phyloP scores from a whole-genome alignment of 2,797 vertebrate species.

The Poeciliopsis infans region DNA sequence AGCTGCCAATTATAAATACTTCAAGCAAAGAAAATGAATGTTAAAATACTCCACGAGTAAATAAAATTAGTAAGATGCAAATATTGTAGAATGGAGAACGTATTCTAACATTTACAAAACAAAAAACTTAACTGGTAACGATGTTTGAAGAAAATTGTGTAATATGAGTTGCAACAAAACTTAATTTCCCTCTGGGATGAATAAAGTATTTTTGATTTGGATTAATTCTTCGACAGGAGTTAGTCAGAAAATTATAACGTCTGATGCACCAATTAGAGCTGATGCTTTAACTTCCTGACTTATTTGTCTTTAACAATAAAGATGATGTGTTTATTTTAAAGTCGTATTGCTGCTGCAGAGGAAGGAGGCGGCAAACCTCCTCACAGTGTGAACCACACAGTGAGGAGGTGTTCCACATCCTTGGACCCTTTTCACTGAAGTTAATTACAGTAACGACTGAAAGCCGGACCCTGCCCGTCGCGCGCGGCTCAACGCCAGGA shows the following conservation, averaged over 20 bases:
- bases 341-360: constrained; percentile 9
- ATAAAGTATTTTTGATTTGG: background rate
- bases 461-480: constrained; percentile 43
- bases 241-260: background rate
- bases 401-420: constrained; percentile 39
- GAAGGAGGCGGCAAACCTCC: background rate
- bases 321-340: background rate
- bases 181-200: background rate
- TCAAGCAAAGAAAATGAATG: background rate
- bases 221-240: background rate
- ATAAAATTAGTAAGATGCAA: background rate
- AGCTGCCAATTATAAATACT: background rate
- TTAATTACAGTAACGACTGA: constrained; percentile 73
- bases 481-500: background rate
- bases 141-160: background rate
- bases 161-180: background rate
- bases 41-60: background rate
- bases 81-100: background rate
- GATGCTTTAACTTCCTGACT: constrained; percentile 1
- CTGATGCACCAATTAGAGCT: background rate
- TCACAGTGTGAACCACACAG: constrained; percentile 23
- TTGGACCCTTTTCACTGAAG: constrained; percentile 58
- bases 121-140: background rate
- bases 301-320: background rate
- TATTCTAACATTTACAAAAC: background rate